These are phyloP conservation scores for Bombus pyrosoma DNA, from an alignment of 1,140 invertebrate genomes.

Conservation along the genomic window DNA sequence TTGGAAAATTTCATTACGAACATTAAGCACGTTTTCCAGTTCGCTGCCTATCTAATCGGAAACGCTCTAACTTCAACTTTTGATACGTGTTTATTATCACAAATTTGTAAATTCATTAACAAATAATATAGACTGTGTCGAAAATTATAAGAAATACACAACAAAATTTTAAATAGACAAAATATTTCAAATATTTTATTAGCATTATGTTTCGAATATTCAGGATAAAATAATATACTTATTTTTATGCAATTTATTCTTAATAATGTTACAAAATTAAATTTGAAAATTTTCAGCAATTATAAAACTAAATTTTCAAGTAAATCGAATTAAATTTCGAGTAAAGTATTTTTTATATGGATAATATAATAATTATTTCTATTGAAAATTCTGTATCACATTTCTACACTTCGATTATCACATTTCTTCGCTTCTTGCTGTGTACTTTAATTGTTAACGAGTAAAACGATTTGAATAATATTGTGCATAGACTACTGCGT, in stretches of 20 bases:
- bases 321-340: too few relatives aligned
- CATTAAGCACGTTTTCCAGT: not conserved
- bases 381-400: too few relatives aligned
- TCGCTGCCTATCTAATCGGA: not conserved
- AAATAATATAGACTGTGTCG: not conserved
- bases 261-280: too few relatives aligned
- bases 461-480: not conserved
- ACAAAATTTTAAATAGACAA: not conserved
- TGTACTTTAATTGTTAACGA: too few relatives aligned
- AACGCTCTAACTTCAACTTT: not conserved
- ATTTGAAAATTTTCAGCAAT: too few relatives aligned
- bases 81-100: not conserved
- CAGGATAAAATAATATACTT: not conserved
- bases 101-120: not conserved
- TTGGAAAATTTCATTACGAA: slow-evolving; percentile 22
- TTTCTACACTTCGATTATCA: too few relatives aligned
- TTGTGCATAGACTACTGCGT: not conserved
- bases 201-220: not conserved
- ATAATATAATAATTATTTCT: too few relatives aligned
- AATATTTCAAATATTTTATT: not conserved
- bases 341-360: too few relatives aligned
- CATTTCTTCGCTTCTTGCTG: too few relatives aligned
- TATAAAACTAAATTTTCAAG: too few relatives aligned
- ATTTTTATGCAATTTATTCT: too few relatives aligned
- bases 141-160: not conserved